Evolutionary conservation across 2,797 vertebrate species (phyloP), one percentile per base, ranked within the genome.

Genomic region (Ctenopoma kingsleyae): DNA sequence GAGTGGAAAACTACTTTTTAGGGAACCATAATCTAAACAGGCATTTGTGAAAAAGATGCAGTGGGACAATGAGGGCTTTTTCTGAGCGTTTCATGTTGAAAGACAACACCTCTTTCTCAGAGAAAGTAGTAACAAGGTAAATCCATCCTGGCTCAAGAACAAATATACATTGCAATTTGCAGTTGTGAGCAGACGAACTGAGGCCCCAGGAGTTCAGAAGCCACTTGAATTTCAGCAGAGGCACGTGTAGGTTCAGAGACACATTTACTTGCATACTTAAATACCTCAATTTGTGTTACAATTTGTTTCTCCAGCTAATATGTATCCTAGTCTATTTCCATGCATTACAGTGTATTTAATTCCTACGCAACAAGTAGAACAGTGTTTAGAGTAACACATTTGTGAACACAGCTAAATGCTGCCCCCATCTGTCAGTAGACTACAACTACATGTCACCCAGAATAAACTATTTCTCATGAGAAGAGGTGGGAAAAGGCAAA

Each of bases 161-260:
- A 93, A 91, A 90, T 88, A 89, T 81, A 90, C 89, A 84, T 10
- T 43, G 74, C 78, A 89, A 88, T 86, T 89, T 89, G 78, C 77
- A 70, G 51, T 35, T 47, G 66, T 76, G 81, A 81, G 72, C 76
- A 59, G 78, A 77, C 22, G 41, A 50, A 58, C 44, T 20, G 64
- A 74, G 80, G 81, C 71, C 71, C 53, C 65, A 5, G 53, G 38
- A n/a, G 8, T 30, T 57, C 46, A 38, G 78, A 60, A 47, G 55
- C 51, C 36, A 27, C 44, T 71, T 11, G 22, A 15, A 72, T 76
- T 80, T 70, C 41, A 50, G 20, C 38, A 16, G 59, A 49, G 13
- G 5, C 23, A 1, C 22, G 36, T n/a, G 25, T 17, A 36, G 51
- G 55, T 15, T 50, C 46, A 1, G 11, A 51, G 25, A 67, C 52